Conservation (phyloP, 2,797 vertebrate species). For the Mastacembelus armatus region DNA sequence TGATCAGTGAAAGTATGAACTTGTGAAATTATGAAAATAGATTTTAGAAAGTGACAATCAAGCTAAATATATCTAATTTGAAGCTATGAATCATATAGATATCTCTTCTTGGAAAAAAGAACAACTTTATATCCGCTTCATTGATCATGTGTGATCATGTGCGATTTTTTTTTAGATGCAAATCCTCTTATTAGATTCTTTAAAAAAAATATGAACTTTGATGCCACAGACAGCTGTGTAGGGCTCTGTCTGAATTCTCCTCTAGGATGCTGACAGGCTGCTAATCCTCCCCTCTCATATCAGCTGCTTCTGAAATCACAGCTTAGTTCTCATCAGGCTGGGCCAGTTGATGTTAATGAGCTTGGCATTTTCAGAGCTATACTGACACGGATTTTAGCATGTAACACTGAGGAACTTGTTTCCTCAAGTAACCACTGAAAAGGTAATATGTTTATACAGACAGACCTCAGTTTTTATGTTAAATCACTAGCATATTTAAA, state of each 20-base stretch:
- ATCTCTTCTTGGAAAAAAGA: constrained; percentile 4
- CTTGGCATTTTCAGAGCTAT: constrained; percentile 65
- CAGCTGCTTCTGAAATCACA: constrained; percentile 66
- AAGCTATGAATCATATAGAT: constrained; percentile 5
- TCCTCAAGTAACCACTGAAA: not conserved
- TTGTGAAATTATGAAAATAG: constrained; percentile 18
- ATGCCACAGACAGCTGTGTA: constrained; percentile 48
- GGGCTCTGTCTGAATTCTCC: constrained; percentile 45
- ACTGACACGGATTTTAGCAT: constrained; percentile 22
- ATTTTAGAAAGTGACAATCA: not conserved
- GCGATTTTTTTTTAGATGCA: too few species aligned
- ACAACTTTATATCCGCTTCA: constrained; percentile 34
- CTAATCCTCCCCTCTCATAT: constrained; percentile 69
- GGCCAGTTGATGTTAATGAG: constrained; percentile 72
- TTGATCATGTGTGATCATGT: constrained; percentile 56
- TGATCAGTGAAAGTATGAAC: constrained; percentile 29
- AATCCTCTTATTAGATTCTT: constrained; percentile 65
- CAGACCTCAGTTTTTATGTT: not conserved
- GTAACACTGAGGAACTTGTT: constrained; percentile 6
- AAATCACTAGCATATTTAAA: constrained; percentile 21
- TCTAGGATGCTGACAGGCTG: constrained; percentile 58
- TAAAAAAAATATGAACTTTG: constrained; percentile 76
- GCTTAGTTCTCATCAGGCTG: constrained; percentile 70
- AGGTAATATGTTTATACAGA: constrained; percentile 10
- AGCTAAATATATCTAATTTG: constrained; percentile 23